phyloP scores from a whole-genome alignment of 2,888 invertebrate genomes.

The Chaitophorus viminalis region DNA sequence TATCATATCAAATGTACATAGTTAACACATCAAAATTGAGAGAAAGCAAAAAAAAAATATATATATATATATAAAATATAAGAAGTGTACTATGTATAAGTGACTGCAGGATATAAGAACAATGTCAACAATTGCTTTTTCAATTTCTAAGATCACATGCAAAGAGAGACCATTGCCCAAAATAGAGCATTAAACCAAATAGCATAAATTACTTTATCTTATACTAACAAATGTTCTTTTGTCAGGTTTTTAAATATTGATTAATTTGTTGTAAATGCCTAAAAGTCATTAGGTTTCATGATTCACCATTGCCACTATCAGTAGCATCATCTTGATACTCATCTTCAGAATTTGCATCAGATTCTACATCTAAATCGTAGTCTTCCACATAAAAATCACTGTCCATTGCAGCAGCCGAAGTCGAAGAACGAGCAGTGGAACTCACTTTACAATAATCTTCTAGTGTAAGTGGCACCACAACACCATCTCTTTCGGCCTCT shows the following conservation, averaged over 20 bases:
- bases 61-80: constrained; percentile 20
- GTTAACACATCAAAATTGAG: constrained; percentile 32
- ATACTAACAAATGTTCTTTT: constrained; percentile 11
- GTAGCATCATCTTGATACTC: constrained; percentile 79
- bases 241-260: constrained; percentile 31
- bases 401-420: constrained; percentile 84
- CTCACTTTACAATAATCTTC: constrained; percentile 96
- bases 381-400: constrained; percentile 97
- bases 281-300: constrained; percentile 72
- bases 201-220: constrained; percentile 34
- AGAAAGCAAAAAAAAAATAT: constrained; percentile 26
- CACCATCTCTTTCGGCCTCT: constrained; percentile 96
- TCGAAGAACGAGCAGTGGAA: constrained; percentile 88
- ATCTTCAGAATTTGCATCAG: constrained; percentile 76
- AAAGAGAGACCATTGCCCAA: constrained; percentile 44
- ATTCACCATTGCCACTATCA: constrained; percentile 92
- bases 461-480: constrained; percentile 94
- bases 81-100: constrained; percentile 39
- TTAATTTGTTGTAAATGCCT: constrained; percentile 26
- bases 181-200: constrained; percentile 36
- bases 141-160: constrained; percentile 38
- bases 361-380: constrained; percentile 79
- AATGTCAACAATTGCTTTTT: constrained; percentile 24
- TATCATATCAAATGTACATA: constrained; percentile 36
- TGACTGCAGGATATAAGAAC: constrained; percentile 37